Percentiles rank a stretch among this genome's conserved stretches.
Evolutionary conservation across 2,113 vertebrate species (phyloP).

Genomic region (Xenopus laevis): DNA sequence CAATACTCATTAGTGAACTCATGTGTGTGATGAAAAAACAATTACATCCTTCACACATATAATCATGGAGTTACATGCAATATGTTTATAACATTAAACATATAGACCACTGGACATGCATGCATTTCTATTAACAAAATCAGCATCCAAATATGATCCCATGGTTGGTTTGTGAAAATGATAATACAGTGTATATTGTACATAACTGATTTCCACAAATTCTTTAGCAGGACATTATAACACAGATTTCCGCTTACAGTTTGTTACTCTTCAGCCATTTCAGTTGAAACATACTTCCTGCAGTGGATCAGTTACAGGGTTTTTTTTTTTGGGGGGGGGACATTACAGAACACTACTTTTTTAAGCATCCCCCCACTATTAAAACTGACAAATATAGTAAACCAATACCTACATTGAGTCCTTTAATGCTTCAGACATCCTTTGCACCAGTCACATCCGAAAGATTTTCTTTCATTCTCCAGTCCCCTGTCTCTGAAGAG

Average conservation of each 20-base stretch:
- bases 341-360: no score
- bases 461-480: not conserved
- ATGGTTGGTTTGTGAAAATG: not conserved
- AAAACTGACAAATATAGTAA: not conserved
- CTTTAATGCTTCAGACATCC: constrained; percentile 19
- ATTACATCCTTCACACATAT: not conserved
- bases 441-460: not conserved
- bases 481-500: not conserved
- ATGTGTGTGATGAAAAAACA: not conserved
- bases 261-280: no score
- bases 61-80: not conserved
- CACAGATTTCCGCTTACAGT: no score
- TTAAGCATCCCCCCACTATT: no score
- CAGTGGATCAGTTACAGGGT: no score
- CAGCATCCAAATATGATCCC: not conserved
- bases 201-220: not conserved
- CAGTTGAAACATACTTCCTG: no score
- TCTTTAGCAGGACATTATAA: no score
- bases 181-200: not conserved
- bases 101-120: not conserved
- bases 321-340: no score
- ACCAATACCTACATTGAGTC: not conserved
- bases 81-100: not conserved
- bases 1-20: not conserved
- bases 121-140: not conserved